These are phyloP conservation scores for Clamator glandarius DNA, from an alignment of 2,797 vertebrate species.

Conservation along the genomic window DNA sequence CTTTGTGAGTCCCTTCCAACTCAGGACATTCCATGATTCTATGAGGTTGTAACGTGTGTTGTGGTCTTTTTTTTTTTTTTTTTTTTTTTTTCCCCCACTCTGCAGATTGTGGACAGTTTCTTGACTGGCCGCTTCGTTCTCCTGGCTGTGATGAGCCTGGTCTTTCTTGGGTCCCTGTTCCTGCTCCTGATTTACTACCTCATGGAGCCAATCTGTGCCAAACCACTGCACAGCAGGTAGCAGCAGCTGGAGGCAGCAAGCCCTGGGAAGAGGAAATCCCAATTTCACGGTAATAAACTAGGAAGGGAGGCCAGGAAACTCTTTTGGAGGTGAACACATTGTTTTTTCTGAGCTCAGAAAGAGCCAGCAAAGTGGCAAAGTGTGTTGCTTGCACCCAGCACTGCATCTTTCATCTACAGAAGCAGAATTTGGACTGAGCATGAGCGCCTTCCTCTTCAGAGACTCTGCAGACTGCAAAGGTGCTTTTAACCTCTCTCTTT, in stretches of 20 bases:
- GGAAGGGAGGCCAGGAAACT: not conserved
- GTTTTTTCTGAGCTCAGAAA: not conserved
- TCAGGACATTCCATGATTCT: no score
- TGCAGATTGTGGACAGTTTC: no score
- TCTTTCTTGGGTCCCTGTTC: constrained; percentile 85
- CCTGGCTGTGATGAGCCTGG: constrained; percentile 76
- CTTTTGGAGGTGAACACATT: not conserved
- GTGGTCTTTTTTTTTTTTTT: no score
- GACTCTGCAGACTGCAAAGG: not conserved
- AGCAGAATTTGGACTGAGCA: not conserved
- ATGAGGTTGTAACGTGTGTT: accelerated
- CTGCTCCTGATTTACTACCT: constrained; percentile 86
- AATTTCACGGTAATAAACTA: not conserved
- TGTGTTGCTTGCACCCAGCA: not conserved
- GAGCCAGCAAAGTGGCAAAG: accelerated
- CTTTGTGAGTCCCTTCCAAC: no score
- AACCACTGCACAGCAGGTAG: constrained; percentile 74
- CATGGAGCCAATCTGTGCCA: constrained; percentile 89
- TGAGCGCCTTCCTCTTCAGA: accelerated
- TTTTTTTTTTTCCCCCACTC: no score
- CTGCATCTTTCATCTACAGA: not conserved
- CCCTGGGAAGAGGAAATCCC: not conserved
- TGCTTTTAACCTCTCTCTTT: not conserved
- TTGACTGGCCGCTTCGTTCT: constrained; percentile 91
- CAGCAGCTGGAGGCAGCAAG: accelerated